Evolutionary conservation across 2,113 vertebrate species (phyloP).

Genomic region (Mungos mungo): DNA sequence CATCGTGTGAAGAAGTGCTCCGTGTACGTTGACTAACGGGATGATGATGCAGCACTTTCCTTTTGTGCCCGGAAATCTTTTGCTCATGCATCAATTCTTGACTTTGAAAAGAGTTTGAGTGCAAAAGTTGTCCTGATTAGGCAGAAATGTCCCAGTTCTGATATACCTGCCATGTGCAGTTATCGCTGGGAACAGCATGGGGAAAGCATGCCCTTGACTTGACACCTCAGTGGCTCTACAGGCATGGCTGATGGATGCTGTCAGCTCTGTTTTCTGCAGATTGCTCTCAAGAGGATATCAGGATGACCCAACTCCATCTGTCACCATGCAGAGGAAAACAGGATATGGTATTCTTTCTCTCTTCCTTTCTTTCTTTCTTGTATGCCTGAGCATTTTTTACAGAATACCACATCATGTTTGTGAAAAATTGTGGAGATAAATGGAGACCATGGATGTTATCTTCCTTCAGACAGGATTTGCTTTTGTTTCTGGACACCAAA

Average conservation of each 20-base stretch:
- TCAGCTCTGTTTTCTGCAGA: background rate
- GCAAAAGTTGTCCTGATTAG: background rate
- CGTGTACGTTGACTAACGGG: background rate
- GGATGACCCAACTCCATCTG: background rate
- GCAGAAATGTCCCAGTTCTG: background rate
- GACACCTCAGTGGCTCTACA: background rate
- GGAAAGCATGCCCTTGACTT: background rate
- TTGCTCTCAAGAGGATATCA: background rate
- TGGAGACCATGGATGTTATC: background rate
- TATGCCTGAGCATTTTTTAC: background rate
- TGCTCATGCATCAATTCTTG: background rate
- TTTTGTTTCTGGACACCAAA: background rate
- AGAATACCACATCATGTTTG: background rate
- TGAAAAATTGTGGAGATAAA: background rate
- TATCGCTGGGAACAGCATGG: background rate
- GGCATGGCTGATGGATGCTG: background rate
- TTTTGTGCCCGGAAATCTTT: background rate
- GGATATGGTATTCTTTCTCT: background rate
- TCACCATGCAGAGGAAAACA: background rate
- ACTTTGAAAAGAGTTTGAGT: background rate
- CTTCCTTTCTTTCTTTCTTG: background rate
- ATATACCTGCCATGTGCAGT: background rate
- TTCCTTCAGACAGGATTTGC: background rate
- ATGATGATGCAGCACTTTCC: background rate
- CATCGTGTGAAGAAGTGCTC: background rate